Evolutionary conservation across 2,113 vertebrate genomes (phyloP), one percentile per base, ranked within the genome.

Genomic region (Otus sunia): DNA sequence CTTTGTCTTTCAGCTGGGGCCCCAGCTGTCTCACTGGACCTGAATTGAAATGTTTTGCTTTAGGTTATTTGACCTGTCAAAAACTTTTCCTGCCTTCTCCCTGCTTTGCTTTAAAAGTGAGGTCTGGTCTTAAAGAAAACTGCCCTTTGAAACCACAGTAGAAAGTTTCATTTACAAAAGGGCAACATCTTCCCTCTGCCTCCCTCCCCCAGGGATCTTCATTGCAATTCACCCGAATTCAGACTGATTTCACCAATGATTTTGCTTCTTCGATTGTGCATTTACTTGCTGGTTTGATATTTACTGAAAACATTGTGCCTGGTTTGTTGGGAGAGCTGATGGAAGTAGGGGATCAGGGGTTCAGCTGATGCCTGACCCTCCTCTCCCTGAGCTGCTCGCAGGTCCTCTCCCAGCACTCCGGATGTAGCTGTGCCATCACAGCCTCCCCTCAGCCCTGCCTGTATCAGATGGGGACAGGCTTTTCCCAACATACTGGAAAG

Each of bases 381-480:
- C 23, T 87, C 9, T 82, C 67, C 56, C 15, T 0, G 1, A 2
- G 50, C 29, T 66, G 14, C 79, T 83, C 12, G 0, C 36, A 15
- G 18, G 37, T 71, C 39, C 41, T 92, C n/a, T 85, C 19, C 27
- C 41, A 86, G 27, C 12, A 19, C 22, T 86, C 30, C 27, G 0
- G 10, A 10, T 0, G 0, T 26, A 59, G 23, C 62, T 72, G 37
- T 34, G 73, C 80, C 32, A 5, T 34, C 69, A n/a, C 1, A 1
- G 34, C 45, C 37, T 55, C 37, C 56, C 25, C 0, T 23, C 32
- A 93, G 18, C 43, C 85, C 52, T 87, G 30, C 16, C 76, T 39
- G 0, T 62, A 63, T 30, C 16, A 25, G 25, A 43, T 2, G 0
- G 60, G 56, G 27, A 87, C 17, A 73, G 71, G 49, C 34, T 72